Evolutionary conservation across 2,113 vertebrate species (phyloP).

Genomic region (Isichthys henryi): DNA sequence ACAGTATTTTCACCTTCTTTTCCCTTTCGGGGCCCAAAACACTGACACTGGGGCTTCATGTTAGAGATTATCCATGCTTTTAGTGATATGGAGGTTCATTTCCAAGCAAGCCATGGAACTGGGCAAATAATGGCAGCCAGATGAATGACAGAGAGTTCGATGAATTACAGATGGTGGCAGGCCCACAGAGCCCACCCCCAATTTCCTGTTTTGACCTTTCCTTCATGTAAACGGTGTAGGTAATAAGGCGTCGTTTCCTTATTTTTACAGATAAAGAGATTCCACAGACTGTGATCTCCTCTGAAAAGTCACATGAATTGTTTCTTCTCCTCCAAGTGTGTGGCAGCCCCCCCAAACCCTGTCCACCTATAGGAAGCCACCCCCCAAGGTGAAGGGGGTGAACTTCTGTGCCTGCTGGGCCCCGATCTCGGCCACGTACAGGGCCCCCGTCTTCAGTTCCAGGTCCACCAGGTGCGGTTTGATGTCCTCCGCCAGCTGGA

Average conservation of each 20-base stretch:
- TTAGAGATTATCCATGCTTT: not conserved
- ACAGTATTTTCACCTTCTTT: not conserved
- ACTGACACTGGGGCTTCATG: not conserved
- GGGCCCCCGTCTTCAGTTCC: conserved; percentile 66
- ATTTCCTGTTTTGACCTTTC: not conserved
- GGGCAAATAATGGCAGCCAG: not conserved
- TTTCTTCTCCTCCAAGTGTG: not conserved
- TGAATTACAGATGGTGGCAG: not conserved
- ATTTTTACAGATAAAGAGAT: not conserved
- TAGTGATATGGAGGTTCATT: not conserved
- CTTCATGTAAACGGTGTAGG: not conserved
- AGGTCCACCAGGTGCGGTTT: conserved; percentile 85
- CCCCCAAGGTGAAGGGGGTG: conserved; percentile 52
- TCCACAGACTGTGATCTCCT: not conserved
- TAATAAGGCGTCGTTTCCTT: not conserved
- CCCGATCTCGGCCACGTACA: conserved; percentile 90
- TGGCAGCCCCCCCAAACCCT: not conserved
- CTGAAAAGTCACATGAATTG: not conserved
- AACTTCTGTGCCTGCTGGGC: conserved; percentile 90
- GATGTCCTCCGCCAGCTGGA: conserved; percentile 79
- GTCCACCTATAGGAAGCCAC: conserved; percentile 29
- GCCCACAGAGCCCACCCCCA: not conserved
- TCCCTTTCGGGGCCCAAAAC: not conserved
- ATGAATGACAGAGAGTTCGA: not conserved
- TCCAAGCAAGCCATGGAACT: not conserved